A percentile compares a stretch with the other conserved stretches of the same genome.
Evolutionary conservation across 2,888 invertebrate species (phyloP).

Genomic region (Leptopilina myrica): DNA sequence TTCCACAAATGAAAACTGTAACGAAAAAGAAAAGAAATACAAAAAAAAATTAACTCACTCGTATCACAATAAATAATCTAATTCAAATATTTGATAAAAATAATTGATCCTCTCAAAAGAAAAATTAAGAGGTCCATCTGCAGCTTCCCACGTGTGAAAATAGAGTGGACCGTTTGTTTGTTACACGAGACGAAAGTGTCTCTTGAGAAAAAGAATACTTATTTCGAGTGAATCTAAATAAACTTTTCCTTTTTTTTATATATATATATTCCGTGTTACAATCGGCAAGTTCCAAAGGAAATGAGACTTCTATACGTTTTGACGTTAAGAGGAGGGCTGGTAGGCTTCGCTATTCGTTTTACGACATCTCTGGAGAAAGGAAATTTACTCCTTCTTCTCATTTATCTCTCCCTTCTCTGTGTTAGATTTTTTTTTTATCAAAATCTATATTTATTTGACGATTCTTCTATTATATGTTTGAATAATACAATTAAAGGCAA

Average conservation of each 20-base stretch:
- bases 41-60: neutral
- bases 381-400: slow-evolving; percentile 53
- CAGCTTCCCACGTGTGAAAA: slow-evolving; percentile 14
- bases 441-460: neutral
- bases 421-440: neutral
- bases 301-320: slow-evolving; percentile 44
- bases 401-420: slow-evolving; percentile 34
- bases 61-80: neutral
- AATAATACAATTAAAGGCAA: neutral
- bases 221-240: slow-evolving; percentile 2
- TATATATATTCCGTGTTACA: neutral
- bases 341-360: slow-evolving; percentile 48
- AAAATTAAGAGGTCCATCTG: slow-evolving; percentile 9
- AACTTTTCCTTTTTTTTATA: slow-evolving; percentile 16
- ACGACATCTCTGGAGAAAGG: slow-evolving; percentile 57
- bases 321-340: slow-evolving; percentile 45
- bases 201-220: neutral
- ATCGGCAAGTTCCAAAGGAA: slow-evolving; percentile 38
- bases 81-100: neutral
- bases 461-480: neutral
- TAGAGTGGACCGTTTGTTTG: slow-evolving; percentile 19
- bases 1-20: neutral
- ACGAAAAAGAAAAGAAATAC: neutral
- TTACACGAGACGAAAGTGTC: neutral
- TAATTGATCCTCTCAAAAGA: neutral